phyloP scores from a whole-genome alignment of 2,888 invertebrate species.

The Drosophila hamatofila region DNA sequence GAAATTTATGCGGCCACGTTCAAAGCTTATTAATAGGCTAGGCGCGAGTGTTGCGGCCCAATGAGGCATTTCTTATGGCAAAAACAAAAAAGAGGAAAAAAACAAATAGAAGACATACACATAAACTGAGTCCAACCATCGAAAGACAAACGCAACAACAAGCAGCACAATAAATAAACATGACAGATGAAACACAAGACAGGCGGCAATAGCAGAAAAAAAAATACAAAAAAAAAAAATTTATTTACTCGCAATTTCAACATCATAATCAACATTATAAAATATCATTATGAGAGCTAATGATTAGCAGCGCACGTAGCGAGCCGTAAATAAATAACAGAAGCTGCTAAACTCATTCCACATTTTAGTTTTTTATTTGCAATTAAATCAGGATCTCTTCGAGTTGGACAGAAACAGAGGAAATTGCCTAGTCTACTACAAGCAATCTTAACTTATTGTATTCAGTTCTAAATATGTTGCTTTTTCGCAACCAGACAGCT shows the following conservation, averaged over 20 bases:
- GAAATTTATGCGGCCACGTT: constrained; percentile 54
- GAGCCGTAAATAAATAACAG: constrained; percentile 6
- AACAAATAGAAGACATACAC: constrained; percentile 20
- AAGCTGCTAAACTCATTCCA: constrained; percentile 3
- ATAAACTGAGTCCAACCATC: constrained; percentile 13
- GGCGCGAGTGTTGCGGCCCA: constrained; percentile 7
- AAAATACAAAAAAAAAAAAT: constrained; percentile 1
- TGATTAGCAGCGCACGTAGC: constrained; percentile 22
- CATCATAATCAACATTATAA: constrained; percentile 33
- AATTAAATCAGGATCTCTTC: constrained; percentile 15
- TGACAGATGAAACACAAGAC: constrained; percentile 51
- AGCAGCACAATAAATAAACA: constrained; percentile 59
- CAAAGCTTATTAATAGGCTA: constrained; percentile 62
- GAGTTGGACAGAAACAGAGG: background rate
- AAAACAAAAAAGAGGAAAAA: constrained; percentile 19
- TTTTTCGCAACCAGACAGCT: constrained; percentile 16
- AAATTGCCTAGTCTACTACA: background rate
- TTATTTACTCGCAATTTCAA: constrained; percentile 47
- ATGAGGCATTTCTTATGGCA: constrained; percentile 29
- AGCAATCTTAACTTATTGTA: background rate
- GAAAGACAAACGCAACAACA: constrained; percentile 13
- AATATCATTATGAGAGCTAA: constrained; percentile 33
- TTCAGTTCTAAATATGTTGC: constrained; percentile 6
- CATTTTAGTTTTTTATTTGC: background rate
- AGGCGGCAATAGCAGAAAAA: constrained; percentile 23